Base-by-base conservation (phyloP, 1,140 invertebrate species). In the Diorhabda sublineata region DNA sequence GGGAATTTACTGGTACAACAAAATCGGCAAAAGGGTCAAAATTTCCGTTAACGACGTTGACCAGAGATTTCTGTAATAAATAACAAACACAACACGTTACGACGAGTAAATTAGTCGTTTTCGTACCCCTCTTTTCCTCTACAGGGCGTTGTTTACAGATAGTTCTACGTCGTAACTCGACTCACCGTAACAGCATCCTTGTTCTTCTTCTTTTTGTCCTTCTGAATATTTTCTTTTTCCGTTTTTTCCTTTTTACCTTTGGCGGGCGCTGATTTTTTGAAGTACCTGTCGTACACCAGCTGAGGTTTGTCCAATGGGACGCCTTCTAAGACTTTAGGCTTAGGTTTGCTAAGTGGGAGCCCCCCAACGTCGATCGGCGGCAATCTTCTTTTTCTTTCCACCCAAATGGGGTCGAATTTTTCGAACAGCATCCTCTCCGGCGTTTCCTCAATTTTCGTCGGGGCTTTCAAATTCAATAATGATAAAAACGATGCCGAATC, bases 381-480 rank as follows among this genome's bases (percentile, higher is more conserved):
- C 42, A 64, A 42, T 8, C 69, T 42, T 65, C 71, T 72, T 3
- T 66, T 70, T 8, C 70, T 64, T n/a, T 69, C 61, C 43, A 75
- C 61, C 52, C 72, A 74, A n/a, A 58, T 41, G 47, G 74, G 67
- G 2, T 75, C 74, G 56, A 76, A 73, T 42, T 68, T 68, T 61
- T 76, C 74, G 63, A 70, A 76, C 8, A 71, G 42, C 11, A 74
- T 5, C 56, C 74, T 67, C 9, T 70, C 69, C 47, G 58, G 62
- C 4, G 67, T 4, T 56, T 59, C 59, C 5, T 11, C 47, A 56
- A 52, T 66, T 42, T 26, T 61, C 0, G 64, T 65, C 7, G 65
- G 62, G 56, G 45, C 62, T 62, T 52, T 52, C n/a, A n/a, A 8
- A 52, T 52, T 52, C n/a, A 3, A 6, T n/a, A 3, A 4, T 6